A percentile compares a stretch with the other conserved stretches of the same genome.
Evolutionary conservation across 2,888 invertebrate species (phyloP).

Genomic region (Nezara viridula): DNA sequence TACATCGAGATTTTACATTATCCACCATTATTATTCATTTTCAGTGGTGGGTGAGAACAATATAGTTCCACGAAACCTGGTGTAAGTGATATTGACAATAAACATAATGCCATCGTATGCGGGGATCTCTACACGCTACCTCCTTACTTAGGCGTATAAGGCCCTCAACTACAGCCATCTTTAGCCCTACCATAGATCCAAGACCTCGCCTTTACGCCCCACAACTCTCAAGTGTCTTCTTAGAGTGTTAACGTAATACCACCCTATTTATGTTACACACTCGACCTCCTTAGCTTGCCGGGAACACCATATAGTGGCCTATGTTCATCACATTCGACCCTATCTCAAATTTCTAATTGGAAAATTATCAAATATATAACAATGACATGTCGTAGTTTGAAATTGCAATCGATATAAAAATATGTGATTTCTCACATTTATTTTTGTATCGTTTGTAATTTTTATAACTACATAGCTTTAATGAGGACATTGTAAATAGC

Average conservation of each 20-base stretch:
- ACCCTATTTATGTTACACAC: slow-evolving; percentile 24
- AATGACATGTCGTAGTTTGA: too few species aligned
- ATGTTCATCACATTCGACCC: not conserved
- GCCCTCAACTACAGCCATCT: not conserved
- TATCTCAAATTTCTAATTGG: not conserved
- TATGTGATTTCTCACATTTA: too few species aligned
- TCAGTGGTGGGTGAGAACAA: not conserved
- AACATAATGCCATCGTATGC: not conserved
- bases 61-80: not conserved
- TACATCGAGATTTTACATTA: too few species aligned
- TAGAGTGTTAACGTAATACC: slow-evolving; percentile 17
- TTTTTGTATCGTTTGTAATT: too few species aligned
- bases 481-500: too few species aligned
- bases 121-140: not conserved
- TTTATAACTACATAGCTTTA: too few species aligned
- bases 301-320: not conserved
- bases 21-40: not conserved
- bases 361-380: too few species aligned
- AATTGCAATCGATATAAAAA: too few species aligned
- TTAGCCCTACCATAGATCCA: not conserved
- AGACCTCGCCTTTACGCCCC: not conserved
- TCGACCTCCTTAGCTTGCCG: not conserved
- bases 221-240: not conserved
- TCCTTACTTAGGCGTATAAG: not conserved
- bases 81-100: not conserved